Evolutionary conservation across 1,140 invertebrate species (phyloP).

Genomic region (Pseudoatta argentina): DNA sequence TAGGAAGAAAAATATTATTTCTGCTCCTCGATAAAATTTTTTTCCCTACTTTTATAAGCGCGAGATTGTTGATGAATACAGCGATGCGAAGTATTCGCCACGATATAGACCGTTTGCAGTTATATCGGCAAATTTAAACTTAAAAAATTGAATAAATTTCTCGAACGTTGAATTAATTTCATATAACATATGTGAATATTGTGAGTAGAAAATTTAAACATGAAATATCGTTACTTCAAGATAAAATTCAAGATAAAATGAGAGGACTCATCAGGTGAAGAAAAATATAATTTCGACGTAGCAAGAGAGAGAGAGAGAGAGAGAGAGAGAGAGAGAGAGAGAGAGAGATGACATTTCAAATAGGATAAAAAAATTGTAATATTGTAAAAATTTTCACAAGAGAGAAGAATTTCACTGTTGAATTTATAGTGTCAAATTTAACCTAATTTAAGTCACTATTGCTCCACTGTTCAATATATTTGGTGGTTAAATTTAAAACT

Average conservation of each 20-base stretch:
- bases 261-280: not conserved
- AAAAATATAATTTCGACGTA: conserved; percentile 28
- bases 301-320: not conserved
- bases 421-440: no score
- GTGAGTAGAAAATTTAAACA: not conserved
- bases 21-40: conserved; percentile 39
- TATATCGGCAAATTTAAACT: not conserved
- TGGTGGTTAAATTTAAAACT: no score
- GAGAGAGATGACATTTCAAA: conserved; percentile 3
- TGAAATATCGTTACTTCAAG: not conserved
- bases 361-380: conserved; percentile 21
- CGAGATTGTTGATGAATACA: conserved; percentile 8
- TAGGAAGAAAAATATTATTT: conserved; percentile 53
- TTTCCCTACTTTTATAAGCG: not conserved
- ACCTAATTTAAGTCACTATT: no score
- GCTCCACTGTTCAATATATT: no score
- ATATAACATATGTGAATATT: not conserved
- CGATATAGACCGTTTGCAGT: not conserved
- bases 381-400: conserved; percentile 37
- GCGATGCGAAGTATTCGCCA: not conserved
- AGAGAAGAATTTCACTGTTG: not conserved
- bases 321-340: no score
- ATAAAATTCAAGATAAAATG: conserved; percentile 12
- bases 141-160: conserved; percentile 4
- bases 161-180: conserved; percentile 2